These are phyloP conservation scores for Homalodisca vitripennis DNA, from an alignment of 1,140 invertebrate genomes.

Conservation along the genomic window DNA sequence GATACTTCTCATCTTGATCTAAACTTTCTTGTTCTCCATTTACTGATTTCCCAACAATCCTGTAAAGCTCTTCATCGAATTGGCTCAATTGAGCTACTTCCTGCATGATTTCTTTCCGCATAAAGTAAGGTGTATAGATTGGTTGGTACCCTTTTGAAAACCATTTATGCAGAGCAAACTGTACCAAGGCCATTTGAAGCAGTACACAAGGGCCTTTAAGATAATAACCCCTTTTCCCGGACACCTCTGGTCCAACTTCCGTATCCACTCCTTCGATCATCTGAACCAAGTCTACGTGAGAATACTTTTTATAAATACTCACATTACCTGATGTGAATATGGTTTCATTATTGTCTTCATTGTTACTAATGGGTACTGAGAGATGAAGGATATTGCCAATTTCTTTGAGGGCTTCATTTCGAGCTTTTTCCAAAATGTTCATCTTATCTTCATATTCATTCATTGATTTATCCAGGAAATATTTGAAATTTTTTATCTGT, in stretches of 20 bases:
- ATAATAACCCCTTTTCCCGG: slow-evolving; percentile 96
- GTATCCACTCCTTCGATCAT: slow-evolving; percentile 99
- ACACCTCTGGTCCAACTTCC: slow-evolving; percentile 86
- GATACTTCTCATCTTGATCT: slow-evolving; percentile 91
- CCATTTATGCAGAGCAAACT: slow-evolving; percentile 73
- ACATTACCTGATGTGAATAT: slow-evolving; percentile 91
- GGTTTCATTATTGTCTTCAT: slow-evolving; percentile 82
- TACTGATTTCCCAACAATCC: slow-evolving; percentile 92
- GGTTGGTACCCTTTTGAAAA: slow-evolving; percentile 83
- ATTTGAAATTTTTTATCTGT: slow-evolving; percentile 83
- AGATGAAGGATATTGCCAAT: slow-evolving; percentile 94
- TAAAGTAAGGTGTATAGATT: slow-evolving; percentile 97
- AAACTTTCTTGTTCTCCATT: slow-evolving; percentile 76
- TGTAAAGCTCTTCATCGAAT: slow-evolving; percentile 99
- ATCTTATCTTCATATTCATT: slow-evolving; percentile 69
- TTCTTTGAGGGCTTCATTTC: slow-evolving; percentile 83
- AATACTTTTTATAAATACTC: slow-evolving; percentile 83
- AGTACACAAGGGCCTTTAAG: slow-evolving; percentile 86
- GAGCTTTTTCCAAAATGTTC: slow-evolving; percentile 65
- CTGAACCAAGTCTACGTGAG: slow-evolving; percentile 90
- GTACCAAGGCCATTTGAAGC: slow-evolving; percentile 92
- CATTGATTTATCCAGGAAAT: slow-evolving; percentile 81
- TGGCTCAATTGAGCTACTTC: slow-evolving; percentile 99
- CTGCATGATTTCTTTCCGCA: slow-evolving; percentile 98
- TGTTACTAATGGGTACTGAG: slow-evolving; percentile 89